Conservation (phyloP, 2,888 invertebrate species). For the Drosophila lutescens region DNA sequence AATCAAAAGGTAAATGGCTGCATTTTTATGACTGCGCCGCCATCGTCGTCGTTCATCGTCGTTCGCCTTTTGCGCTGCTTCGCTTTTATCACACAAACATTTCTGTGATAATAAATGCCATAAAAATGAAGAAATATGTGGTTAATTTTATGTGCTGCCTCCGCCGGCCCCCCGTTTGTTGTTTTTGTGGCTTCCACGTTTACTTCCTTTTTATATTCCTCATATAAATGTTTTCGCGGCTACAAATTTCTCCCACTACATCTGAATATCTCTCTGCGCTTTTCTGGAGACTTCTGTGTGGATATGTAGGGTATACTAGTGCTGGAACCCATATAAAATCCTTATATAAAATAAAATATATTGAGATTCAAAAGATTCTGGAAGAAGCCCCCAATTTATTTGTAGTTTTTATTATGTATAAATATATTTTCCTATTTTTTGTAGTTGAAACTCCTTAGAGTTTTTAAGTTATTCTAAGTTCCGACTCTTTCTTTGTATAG, state of each 20-base stretch:
- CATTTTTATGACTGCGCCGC: slow-evolving; percentile 79
- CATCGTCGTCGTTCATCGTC: slow-evolving; percentile 55
- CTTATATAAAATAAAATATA: background rate
- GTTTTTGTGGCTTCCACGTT: slow-evolving; percentile 28
- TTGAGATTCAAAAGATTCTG: background rate
- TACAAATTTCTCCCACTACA: slow-evolving; percentile 68
- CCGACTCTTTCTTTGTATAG: too few relatives aligned
- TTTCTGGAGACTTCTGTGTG: slow-evolving; percentile 11
- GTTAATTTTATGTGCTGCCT: slow-evolving; percentile 81
- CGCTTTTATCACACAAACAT: slow-evolving; percentile 81
- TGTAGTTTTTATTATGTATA: too few relatives aligned
- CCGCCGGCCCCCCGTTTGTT: background rate
- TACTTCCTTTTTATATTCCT: slow-evolving; percentile 71
- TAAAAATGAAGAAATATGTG: slow-evolving; percentile 83
- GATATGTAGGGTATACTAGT: slow-evolving; percentile 20
- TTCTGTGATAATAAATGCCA: slow-evolving; percentile 82
- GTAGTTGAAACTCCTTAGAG: background rate
- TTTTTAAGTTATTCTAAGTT: too few relatives aligned
- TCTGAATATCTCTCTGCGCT: slow-evolving; percentile 21
- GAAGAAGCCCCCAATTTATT: background rate
- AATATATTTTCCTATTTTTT: background rate
- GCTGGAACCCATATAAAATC: background rate
- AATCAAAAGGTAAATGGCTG: slow-evolving; percentile 81
- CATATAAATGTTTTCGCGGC: slow-evolving; percentile 76
- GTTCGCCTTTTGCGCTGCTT: slow-evolving; percentile 62